Evolutionary conservation across 2,797 vertebrate species (phyloP), one percentile per base, ranked within the genome.

Genomic region (Falco biarmicus): DNA sequence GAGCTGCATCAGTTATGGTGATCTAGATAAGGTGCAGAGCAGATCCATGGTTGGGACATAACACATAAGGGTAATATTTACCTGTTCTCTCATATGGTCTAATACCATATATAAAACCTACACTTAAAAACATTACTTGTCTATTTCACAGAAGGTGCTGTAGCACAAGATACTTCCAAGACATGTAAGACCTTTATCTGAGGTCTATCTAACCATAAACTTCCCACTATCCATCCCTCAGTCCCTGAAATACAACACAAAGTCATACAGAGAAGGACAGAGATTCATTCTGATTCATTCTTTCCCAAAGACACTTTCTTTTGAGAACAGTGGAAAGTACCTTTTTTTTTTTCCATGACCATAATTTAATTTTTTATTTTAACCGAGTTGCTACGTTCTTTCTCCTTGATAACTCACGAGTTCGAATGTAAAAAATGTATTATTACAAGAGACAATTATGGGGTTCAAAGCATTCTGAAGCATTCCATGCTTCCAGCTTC

Each of bases 381-480:
- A 98, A 98, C 97, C 97, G 96, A 97, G 95, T 97, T 91, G 95
- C 97, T 97, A 79, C 48, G 56, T 97, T 97, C 97, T 96, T 97
- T 98, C 97, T 97, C 95, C 97, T 95, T 98, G 98, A 98, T 98
- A 98, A 98, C 97, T 97, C 98, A 97, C 63, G 68, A 97, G 97
- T 97, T 97, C 73, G 7, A 97, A 98, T 96, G 96, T 95, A 98
- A 98, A 96, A 97, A 98, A 98, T 97, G 97, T 98, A 98, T 98
- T 98, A 98, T 98, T 98, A 96, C 97, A 98, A 98, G 98, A 97
- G 97, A 98, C 98, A 98, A 98, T 98, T 98, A 98, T 6, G 97
- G 97, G 98, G 97, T 97, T 98, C 97, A 98, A 98, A 98, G 98
- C 97, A 96, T 96, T 97, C 92, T 97, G 96, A 96, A 98, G 96